Percentiles rank a stretch among this genome's conserved stretches.
These are phyloP conservation scores for Julus scanicus DNA, from an alignment of 2,888 invertebrate genomes.

Conservation along the genomic window DNA sequence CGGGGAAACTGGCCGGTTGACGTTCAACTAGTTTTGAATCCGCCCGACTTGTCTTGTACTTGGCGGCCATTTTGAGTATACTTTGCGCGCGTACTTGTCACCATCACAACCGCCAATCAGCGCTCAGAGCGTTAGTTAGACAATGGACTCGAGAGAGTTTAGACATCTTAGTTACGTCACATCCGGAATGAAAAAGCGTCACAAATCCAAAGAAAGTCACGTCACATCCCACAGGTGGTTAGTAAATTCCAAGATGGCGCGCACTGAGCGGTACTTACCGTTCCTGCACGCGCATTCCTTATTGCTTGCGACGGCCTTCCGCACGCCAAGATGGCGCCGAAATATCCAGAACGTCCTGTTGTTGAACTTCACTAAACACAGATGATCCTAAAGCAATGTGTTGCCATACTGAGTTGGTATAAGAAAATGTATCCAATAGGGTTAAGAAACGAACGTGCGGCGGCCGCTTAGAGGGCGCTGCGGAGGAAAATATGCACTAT, in stretches of 20 bases:
- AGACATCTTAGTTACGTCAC: no score
- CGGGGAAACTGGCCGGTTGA: no score
- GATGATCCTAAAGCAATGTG: no score
- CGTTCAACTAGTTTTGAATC: neutral
- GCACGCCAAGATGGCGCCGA: neutral
- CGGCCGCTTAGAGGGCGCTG: neutral
- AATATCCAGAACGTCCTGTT: neutral
- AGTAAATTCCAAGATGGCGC: slow-evolving; percentile 6
- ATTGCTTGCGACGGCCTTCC: neutral
- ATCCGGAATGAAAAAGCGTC: no score
- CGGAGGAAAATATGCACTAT: no score
- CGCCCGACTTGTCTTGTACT: no score
- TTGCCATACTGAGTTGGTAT: neutral
- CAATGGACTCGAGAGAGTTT: neutral
- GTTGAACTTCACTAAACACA: no score
- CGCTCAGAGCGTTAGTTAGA: neutral
- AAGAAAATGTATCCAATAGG: slow-evolving; percentile 1
- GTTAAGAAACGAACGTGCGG: neutral
- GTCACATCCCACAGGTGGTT: neutral
- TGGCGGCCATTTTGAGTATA: no score
- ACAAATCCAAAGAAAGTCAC: neutral
- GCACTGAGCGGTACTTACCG: neutral
- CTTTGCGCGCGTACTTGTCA: neutral
- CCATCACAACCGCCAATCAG: neutral
- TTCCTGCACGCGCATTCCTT: neutral